Percentiles rank a stretch among this genome's conserved stretches.
These are phyloP conservation scores for Monodelphis domestica DNA, from an alignment of 2,797 vertebrate genomes.

Conservation along the genomic window DNA sequence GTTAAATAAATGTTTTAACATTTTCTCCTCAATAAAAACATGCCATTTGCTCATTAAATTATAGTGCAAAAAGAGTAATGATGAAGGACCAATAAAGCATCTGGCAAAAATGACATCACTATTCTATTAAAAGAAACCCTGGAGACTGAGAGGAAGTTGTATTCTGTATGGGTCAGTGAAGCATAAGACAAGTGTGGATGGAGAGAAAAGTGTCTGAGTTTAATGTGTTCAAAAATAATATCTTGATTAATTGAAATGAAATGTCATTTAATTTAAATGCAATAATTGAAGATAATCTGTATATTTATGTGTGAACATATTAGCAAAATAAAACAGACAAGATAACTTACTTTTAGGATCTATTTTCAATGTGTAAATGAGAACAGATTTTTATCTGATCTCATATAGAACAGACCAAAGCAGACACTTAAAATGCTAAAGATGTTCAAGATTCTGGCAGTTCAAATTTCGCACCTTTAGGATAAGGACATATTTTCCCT, in stretches of 20 bases:
- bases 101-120: conserved; percentile 37
- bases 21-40: not conserved
- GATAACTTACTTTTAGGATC: conserved; percentile 50
- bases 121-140: not conserved
- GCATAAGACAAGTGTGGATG: not conserved
- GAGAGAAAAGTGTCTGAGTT: conserved; percentile 10
- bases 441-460: conserved; percentile 51
- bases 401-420: conserved; percentile 34
- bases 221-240: conserved; percentile 2
- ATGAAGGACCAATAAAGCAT: conserved; percentile 20
- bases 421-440: conserved; percentile 65
- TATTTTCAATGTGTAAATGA: conserved; percentile 23
- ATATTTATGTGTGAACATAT: conserved; percentile 29
- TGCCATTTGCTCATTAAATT: conserved; percentile 33
- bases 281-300: not conserved
- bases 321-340: conserved; percentile 46
- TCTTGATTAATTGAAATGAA: conserved; percentile 6
- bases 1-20: not conserved
- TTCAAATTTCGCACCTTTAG: conserved; percentile 43
- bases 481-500: conserved; percentile 55
- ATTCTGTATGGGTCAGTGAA: not conserved
- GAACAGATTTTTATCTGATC: conserved; percentile 22
- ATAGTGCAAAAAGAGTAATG: conserved; percentile 25
- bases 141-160: not conserved
- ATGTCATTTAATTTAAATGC: conserved; percentile 24